Evolutionary conservation across 2,797 vertebrate genomes (phyloP), one percentile per base, ranked within the genome.

Genomic region (Sebastes itinus): DNA sequence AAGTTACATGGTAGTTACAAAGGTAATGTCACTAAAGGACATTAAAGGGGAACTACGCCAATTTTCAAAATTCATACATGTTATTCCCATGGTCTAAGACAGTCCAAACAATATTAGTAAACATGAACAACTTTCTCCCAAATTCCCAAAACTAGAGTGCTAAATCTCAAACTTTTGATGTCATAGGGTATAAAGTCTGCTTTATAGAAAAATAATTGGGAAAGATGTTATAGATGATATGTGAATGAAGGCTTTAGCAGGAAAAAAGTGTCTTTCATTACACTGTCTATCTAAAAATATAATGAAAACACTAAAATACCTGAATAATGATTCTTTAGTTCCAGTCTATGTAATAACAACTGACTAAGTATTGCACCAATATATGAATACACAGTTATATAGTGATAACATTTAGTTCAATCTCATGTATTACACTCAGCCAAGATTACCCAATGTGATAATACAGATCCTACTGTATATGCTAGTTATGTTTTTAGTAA

Each of bases 301-400:
- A 42, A 16, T 42, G 38, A 35, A 82, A 83, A 69, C 33, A 70
- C 33, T 22, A 49, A 6, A 76, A 66, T 60, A 28, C 14, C 67
- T 38, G 5, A 58, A 55, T 56, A 63, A 38, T 12, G 12, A n/a
- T n/a, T 64, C 2, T 69, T 85, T 56, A 70, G 7, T 77, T 73
- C 3, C 22, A 52, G 35, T 55, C 33, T 33, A 42, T 62, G 23
- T 16, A 54, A 74, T 27, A 72, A 72, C 6, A 68, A 60, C 7
- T 35, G 30, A 46, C n/a, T 65, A 30, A 30, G 70, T 54, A 60
- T 32, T 72, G 55, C 16, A 66, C 20, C 6, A 27, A 22, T 69
- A 33, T 68, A n/a, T 61, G 25, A 22, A 27, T 52, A 49, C 20
- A 54, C 14, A 59, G 5, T 8, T 27, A 28, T 35, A 35, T 28